phyloP scores from a whole-genome alignment of 2,113 vertebrate species.

The Cephalopterus ornatus region DNA sequence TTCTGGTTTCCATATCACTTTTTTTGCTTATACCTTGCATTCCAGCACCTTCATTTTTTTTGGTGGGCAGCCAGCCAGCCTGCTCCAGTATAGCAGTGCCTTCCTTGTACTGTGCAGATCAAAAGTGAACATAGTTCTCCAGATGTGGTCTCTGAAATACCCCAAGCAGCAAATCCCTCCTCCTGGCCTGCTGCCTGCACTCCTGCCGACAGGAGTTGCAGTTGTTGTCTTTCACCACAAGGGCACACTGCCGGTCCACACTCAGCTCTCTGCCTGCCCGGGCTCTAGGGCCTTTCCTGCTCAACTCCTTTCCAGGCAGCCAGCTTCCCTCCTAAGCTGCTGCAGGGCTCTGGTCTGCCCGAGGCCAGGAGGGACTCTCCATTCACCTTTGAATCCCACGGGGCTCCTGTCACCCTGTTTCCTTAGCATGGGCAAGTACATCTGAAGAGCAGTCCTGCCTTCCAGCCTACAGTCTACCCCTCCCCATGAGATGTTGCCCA shows the following conservation, averaged over 20 bases:
- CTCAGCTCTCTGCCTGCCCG: not conserved
- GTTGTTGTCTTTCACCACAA: not conserved
- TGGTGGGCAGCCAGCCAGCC: not conserved
- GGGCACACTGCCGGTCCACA: not conserved
- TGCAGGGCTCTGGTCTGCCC: not conserved
- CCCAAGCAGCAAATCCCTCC: not conserved
- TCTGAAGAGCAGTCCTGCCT: not conserved
- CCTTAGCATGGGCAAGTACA: not conserved
- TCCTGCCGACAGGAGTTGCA: not conserved
- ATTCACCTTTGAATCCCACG: accelerated
- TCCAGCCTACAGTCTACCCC: not conserved
- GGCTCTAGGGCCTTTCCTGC: accelerated
- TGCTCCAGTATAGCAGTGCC: not conserved
- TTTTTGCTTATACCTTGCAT: not conserved
- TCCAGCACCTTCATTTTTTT: not conserved
- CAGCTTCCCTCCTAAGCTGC: not conserved
- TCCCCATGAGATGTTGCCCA: not conserved
- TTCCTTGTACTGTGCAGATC: not conserved
- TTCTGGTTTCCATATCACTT: not conserved
- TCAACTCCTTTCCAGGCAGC: not conserved
- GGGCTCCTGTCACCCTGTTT: not conserved
- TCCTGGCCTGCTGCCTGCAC: not conserved
- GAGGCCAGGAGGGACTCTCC: no score
- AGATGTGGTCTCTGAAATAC: accelerated
- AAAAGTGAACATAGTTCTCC: not conserved